Evolutionary conservation across 2,797 vertebrate genomes (phyloP).

Genomic region (Morus bassanus): DNA sequence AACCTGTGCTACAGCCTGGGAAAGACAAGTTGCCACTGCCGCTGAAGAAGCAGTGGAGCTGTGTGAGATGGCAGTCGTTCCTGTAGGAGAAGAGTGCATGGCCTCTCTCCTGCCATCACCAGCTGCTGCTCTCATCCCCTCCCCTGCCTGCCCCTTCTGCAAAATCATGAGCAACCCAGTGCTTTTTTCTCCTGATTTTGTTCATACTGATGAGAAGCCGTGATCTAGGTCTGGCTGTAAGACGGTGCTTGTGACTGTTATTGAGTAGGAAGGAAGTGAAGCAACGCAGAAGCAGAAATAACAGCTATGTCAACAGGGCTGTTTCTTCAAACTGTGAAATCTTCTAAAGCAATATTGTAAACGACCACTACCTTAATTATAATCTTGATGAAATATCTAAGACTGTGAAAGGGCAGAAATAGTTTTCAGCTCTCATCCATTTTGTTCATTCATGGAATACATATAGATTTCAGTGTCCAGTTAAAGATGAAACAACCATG

Average conservation of each 20-base stretch:
- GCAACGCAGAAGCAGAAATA: constrained; percentile 31
- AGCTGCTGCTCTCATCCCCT: too few species aligned
- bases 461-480: neutral
- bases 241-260: neutral
- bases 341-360: neutral
- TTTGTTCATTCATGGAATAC: neutral
- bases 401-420: neutral
- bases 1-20: rapidly evolving
- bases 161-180: neutral
- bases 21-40: rapidly evolving
- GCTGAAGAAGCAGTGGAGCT: neutral
- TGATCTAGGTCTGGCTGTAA: neutral
- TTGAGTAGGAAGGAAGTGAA: constrained; percentile 40
- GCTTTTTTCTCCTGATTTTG: neutral
- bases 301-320: neutral
- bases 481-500: neutral
- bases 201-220: neutral
- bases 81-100: neutral
- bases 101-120: neutral
- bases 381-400: neutral
- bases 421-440: neutral
- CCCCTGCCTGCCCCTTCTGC: too few species aligned
- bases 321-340: constrained; percentile 38
- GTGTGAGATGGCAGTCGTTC: rapidly evolving
- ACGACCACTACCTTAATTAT: neutral